Evolutionary conservation across 2,797 vertebrate genomes (phyloP).

Genomic region (Bufotes viridis): DNA sequence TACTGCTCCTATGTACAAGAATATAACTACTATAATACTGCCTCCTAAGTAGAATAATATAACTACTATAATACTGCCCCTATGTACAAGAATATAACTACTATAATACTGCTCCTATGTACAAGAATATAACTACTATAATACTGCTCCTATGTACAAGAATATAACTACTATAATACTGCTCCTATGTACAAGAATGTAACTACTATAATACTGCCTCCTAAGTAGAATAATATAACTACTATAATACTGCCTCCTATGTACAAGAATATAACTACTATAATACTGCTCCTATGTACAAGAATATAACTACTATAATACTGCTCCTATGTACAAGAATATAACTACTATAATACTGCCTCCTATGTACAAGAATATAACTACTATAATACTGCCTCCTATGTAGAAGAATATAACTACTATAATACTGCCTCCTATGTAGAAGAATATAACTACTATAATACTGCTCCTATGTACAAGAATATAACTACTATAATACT

Average conservation of each 20-base stretch:
- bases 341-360: conserved; percentile 10
- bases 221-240: not conserved
- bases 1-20: too few relatives aligned
- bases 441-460: conserved; percentile 17
- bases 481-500: conserved; percentile 19
- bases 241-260: conserved; percentile 13
- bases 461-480: conserved; percentile 5
- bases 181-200: not conserved
- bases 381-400: conserved; percentile 9
- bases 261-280: conserved; percentile 21
- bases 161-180: conserved; percentile 14
- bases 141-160: conserved; percentile 2
- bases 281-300: conserved; percentile 12
- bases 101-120: too few relatives aligned
- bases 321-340: conserved; percentile 12
- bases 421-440: not conserved
- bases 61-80: too few relatives aligned
- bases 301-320: conserved; percentile 10
- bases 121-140: conserved; percentile 13
- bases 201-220: conserved; percentile 6
- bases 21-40: too few relatives aligned
- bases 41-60: not conserved
- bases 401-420: conserved; percentile 20
- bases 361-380: conserved; percentile 18
- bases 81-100: too few relatives aligned